Evolutionary conservation across 2,797 vertebrate species (phyloP).

Genomic region (Xerus rutilus): DNA sequence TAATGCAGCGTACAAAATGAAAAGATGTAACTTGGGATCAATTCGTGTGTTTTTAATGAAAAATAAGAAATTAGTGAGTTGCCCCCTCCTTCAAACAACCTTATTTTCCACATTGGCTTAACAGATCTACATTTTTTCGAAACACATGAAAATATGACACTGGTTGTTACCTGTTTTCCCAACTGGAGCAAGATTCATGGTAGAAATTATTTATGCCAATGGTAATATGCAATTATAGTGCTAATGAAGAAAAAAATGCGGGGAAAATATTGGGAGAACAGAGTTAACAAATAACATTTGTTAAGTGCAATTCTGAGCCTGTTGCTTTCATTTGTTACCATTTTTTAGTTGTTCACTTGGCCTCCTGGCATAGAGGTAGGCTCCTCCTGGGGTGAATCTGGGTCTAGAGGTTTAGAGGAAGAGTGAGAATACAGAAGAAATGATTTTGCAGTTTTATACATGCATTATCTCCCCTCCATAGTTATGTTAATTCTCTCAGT

Average conservation of each 20-base stretch:
- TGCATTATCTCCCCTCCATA: not conserved
- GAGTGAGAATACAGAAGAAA: not conserved
- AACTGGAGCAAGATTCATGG: not conserved
- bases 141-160: not conserved
- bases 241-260: not conserved
- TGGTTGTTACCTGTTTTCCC: not conserved
- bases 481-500: slow-evolving; percentile 23
- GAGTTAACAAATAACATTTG: not conserved
- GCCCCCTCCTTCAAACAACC: not conserved
- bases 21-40: not conserved
- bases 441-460: slow-evolving; percentile 1
- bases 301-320: not conserved
- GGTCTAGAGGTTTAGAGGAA: not conserved
- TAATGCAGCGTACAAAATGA: not conserved
- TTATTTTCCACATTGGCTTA: not conserved
- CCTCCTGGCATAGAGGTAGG: not conserved
- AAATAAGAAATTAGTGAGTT: not conserved
- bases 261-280: not conserved
- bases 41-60: not conserved
- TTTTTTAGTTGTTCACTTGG: not conserved
- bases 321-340: not conserved
- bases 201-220: not conserved
- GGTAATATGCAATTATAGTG: not conserved
- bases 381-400: not conserved
- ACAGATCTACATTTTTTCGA: not conserved